Conservation (phyloP, 1,140 invertebrate genomes). For the Pararge aegeria region DNA sequence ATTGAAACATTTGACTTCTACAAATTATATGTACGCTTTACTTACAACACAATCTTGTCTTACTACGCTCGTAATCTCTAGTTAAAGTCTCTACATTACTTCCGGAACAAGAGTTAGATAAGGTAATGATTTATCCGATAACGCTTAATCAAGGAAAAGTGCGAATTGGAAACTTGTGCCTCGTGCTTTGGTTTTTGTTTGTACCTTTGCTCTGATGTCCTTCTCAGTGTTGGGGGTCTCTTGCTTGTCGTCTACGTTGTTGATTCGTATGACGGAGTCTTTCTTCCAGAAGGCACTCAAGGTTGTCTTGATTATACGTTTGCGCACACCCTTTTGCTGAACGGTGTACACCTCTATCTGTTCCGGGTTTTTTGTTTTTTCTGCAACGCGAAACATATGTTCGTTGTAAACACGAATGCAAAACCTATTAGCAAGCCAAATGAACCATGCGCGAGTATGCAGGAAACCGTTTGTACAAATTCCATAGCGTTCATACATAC, state of each 20-base stretch:
- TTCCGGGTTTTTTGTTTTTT: slow-evolving; percentile 85
- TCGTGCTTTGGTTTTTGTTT: slow-evolving; percentile 18
- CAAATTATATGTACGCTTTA: slow-evolving; percentile 26
- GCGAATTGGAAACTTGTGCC: slow-evolving; percentile 66
- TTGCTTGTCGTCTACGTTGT: slow-evolving; percentile 85
- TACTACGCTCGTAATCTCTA: slow-evolving; percentile 7
- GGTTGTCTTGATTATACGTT: slow-evolving; percentile 81
- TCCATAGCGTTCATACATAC: neutral
- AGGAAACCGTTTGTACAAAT: neutral
- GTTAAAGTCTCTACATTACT: slow-evolving; percentile 6
- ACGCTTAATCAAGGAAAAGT: slow-evolving; percentile 14
- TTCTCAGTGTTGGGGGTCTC: slow-evolving; percentile 83
- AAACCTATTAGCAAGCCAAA: neutral
- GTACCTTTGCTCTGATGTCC: slow-evolving; percentile 83
- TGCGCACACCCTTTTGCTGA: slow-evolving; percentile 82
- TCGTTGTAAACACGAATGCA: neutral
- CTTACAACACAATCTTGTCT: slow-evolving; percentile 5
- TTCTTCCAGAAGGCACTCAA: slow-evolving; percentile 84
- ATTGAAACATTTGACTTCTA: slow-evolving; percentile 27
- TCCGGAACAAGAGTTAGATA: slow-evolving; percentile 16
- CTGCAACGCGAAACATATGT: slow-evolving; percentile 58
- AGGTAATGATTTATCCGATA: slow-evolving; percentile 10
- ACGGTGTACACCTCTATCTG: slow-evolving; percentile 84
- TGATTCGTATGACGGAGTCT: slow-evolving; percentile 83
- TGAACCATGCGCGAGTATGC: neutral